Evolutionary conservation across 2,113 vertebrate species (phyloP).

Genomic region (Trochalopteron elliotii): DNA sequence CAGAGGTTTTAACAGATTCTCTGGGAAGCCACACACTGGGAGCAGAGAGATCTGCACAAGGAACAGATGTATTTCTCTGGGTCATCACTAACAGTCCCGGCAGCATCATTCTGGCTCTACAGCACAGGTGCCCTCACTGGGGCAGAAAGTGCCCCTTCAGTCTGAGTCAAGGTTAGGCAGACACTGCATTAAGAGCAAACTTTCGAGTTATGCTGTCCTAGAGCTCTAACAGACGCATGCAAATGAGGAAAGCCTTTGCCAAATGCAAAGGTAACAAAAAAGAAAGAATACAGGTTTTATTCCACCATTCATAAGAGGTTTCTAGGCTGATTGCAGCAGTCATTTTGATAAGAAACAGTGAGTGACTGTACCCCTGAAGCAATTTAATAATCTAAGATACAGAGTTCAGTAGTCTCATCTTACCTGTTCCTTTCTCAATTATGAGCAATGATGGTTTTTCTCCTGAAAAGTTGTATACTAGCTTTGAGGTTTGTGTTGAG

Average conservation of each 20-base stretch:
- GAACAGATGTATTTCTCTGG: neutral
- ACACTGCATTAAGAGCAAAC: neutral
- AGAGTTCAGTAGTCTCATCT: neutral
- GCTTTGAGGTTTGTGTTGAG: neutral
- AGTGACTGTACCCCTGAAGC: neutral
- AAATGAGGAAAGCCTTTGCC: neutral
- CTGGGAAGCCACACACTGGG: fast-evolving
- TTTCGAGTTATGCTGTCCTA: neutral
- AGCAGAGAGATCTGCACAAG: neutral
- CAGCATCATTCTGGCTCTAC: neutral
- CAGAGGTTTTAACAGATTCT: neutral
- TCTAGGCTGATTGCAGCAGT: neutral
- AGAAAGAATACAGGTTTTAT: neutral
- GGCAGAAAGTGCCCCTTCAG: neutral
- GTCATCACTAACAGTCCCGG: neutral
- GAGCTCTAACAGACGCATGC: neutral
- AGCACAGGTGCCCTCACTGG: neutral
- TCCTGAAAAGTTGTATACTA: neutral
- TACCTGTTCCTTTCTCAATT: neutral
- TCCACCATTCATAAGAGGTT: neutral
- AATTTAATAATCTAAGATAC: neutral
- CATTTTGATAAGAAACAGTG: neutral
- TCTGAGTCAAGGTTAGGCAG: neutral
- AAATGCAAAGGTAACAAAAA: neutral
- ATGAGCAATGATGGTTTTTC: neutral